Evolutionary conservation across 2,888 invertebrate species (phyloP), one percentile per base, ranked within the genome.

Genomic region (Campoletis raptor): DNA sequence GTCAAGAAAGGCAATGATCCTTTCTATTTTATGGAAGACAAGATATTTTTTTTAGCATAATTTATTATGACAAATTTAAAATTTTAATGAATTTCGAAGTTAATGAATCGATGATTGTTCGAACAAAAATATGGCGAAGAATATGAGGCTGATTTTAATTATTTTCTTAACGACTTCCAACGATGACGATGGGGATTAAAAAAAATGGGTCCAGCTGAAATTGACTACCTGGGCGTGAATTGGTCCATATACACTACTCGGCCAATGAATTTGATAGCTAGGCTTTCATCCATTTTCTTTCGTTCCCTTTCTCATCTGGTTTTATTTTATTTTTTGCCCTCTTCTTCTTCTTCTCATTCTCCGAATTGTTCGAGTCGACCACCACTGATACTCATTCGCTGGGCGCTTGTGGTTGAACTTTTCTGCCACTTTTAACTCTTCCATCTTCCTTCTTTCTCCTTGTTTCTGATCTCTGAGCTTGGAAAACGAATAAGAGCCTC

Each of bases 401-500:
- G 69, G 69, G 52, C 73, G 42, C 54, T 73, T 57, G 54, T 52
- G 61, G 74, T 77, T 74, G 37, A 85, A 85, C 85, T 85, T 81
- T 85, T 81, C 70, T 66, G 67, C 76, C 80, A 81, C 85, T 81
- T 85, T 77, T 67, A 48, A 30, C 76, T 52, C 52, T 64, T 69
- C 57, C 61, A 48, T 74, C 64, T 61, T 73, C 36, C 36, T 15
- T 37, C 12, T 52, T 21, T 52, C 40, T 57, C 66, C 36, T 21
- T 42, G 69, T 85, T 54, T 74, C 85, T 85, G 81, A 81, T 81
- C 73, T 74, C 74, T 61, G 42, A 45, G 66, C 67, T 76, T 57
- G n/a, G 73, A 81, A 76, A 76, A 79, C 85, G 82, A 83, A 80
- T 80, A 83, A 83, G 70, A 42, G 67, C 85, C 79, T 66, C 69